These are phyloP conservation scores for Clarias platycephalus DNA, from an alignment of 2,797 vertebrate species.

Conservation along the genomic window DNA sequence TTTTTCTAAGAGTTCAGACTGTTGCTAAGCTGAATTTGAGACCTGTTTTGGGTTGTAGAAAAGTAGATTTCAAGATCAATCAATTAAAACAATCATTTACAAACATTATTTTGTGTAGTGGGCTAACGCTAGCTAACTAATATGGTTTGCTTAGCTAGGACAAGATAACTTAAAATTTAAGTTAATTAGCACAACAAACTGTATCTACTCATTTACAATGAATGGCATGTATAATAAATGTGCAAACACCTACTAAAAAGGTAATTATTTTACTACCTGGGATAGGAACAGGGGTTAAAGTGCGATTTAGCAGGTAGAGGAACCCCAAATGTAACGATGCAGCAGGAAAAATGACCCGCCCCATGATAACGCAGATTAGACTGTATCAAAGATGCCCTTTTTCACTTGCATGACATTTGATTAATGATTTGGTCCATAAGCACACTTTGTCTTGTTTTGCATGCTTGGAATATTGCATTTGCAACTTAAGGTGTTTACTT, in stretches of 20 bases:
- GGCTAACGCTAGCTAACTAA: not conserved
- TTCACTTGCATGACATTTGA: no score
- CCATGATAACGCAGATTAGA: no score
- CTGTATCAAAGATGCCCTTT: no score
- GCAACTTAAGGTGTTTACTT: not conserved
- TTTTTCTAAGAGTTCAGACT: not conserved
- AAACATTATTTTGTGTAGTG: not conserved
- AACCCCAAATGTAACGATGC: no score
- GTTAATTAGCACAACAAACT: not conserved
- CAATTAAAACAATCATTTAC: no score
- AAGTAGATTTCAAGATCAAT: slow-evolving; percentile 7
- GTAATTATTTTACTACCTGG: not conserved
- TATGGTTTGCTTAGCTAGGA: not conserved
- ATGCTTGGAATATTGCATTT: not conserved
- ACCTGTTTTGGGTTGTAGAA: not conserved
- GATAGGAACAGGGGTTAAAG: not conserved
- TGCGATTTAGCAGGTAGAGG: no score
- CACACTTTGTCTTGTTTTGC: not conserved
- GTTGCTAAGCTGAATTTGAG: slow-evolving; percentile 16
- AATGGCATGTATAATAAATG: not conserved
- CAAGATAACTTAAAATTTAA: not conserved
- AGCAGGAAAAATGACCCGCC: no score
- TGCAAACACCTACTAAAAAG: not conserved
- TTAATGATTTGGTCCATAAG: not conserved
- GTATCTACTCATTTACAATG: not conserved